Conservation (phyloP, 2,797 vertebrate genomes). For the Atherinosoma microstoma region DNA sequence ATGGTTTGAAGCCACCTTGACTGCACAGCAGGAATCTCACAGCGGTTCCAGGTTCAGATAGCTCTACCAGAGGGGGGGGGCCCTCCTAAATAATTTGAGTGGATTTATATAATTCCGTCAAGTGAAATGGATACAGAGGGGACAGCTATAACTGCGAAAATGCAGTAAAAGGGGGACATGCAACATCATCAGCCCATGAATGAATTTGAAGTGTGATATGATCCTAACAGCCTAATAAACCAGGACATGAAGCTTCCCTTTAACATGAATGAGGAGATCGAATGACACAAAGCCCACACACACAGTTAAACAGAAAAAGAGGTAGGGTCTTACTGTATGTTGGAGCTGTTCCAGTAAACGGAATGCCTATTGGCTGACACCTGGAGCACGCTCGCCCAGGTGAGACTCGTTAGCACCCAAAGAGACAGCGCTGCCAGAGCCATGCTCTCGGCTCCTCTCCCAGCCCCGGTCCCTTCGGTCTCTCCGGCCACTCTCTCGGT, state of each 20-base stretch:
- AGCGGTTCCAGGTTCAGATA: conserved; percentile 18
- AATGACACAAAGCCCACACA: conserved; percentile 2
- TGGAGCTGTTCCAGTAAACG: conserved; percentile 96
- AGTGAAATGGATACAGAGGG: background rate
- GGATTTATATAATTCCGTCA: background rate
- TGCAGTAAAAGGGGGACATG: background rate
- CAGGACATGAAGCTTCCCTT: conserved; percentile 13
- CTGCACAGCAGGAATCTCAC: conserved; percentile 31
- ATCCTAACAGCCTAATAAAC: background rate
- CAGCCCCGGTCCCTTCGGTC: conserved; percentile 59
- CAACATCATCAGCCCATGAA: background rate
- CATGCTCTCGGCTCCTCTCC: conserved; percentile 78
- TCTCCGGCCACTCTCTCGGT: conserved; percentile 73
- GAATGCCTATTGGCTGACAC: conserved; percentile 89
- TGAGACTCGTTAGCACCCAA: conserved; percentile 84
- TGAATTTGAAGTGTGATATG: background rate
- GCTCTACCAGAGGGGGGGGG: conserved; percentile 15
- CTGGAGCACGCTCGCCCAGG: conserved; percentile 83
- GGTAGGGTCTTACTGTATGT: conserved; percentile 90
- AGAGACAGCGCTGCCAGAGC: conserved; percentile 81
- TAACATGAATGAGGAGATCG: background rate
- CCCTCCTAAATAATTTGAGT: conserved; percentile 3
- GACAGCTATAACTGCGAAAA: background rate
- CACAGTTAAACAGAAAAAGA: background rate
- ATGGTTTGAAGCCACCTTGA: conserved; percentile 47